A percentile compares a stretch with the other conserved stretches of the same genome.
Conservation (phyloP, 1,140 invertebrate species). For the Drosophila mojavensis region DNA sequence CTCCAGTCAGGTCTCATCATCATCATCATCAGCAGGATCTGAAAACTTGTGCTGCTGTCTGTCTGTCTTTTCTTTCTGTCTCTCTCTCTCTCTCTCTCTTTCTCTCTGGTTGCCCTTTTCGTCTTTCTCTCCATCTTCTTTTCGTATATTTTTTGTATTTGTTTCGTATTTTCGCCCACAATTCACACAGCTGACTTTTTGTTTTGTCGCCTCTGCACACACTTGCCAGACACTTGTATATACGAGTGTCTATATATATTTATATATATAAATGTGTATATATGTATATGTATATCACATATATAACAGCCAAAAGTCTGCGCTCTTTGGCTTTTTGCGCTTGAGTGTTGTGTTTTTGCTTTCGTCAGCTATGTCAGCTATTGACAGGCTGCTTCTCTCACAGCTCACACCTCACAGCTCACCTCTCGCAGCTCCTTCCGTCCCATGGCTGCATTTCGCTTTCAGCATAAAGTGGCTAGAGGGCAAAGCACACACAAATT, state of each 20-base stretch:
- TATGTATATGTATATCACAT: slow-evolving; percentile 10
- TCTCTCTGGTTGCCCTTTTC: slow-evolving; percentile 4
- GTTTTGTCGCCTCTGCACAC: slow-evolving; percentile 47
- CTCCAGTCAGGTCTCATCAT: slow-evolving; percentile 51
- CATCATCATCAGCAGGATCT: slow-evolving; percentile 19
- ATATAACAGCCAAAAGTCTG: slow-evolving; percentile 47
- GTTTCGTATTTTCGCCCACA: slow-evolving; percentile 43
- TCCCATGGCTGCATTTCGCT: slow-evolving; percentile 31
- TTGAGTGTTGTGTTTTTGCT: slow-evolving; percentile 44
- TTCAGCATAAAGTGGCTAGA: slow-evolving; percentile 13
- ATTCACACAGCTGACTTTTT: slow-evolving; percentile 55
- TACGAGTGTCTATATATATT: slow-evolving; percentile 10
- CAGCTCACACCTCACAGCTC: slow-evolving; percentile 1
- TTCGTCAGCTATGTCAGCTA: slow-evolving; percentile 46
- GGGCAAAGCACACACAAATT: slow-evolving; percentile 3
- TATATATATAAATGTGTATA: slow-evolving; percentile 19
- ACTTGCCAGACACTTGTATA: slow-evolving; percentile 44
- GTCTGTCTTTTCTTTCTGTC: not conserved
- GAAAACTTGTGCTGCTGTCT: slow-evolving; percentile 25
- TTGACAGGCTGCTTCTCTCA: slow-evolving; percentile 33
- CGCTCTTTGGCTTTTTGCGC: slow-evolving; percentile 33
- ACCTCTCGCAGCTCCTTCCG: not conserved
- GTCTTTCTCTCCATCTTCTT: slow-evolving; percentile 5
- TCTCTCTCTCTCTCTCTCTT: not conserved
- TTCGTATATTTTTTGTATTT: slow-evolving; percentile 4